Conservation (phyloP, 2,113 vertebrate genomes). For the Thomomys bottae region DNA sequence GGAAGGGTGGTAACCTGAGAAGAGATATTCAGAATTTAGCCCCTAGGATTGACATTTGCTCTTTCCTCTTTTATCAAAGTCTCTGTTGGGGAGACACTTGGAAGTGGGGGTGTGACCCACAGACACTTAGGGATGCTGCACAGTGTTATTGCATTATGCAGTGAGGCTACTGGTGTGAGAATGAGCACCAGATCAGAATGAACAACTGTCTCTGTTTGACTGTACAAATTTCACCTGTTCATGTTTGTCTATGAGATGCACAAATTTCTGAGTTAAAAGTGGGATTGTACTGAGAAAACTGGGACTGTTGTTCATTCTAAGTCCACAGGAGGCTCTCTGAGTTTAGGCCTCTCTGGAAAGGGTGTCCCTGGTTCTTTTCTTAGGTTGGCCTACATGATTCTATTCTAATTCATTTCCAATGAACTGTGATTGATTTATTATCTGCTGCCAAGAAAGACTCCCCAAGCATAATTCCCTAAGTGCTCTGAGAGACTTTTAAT, state of each 20-base stretch:
- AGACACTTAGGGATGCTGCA: too few relatives aligned
- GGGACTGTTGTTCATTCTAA: not conserved
- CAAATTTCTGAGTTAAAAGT: not conserved
- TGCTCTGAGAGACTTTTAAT: conserved; percentile 54
- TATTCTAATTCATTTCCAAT: conserved; percentile 10
- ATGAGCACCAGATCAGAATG: not conserved
- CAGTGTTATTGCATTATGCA: not conserved
- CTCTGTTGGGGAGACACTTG: not conserved
- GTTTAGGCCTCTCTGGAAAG: not conserved
- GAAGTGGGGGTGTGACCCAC: not conserved
- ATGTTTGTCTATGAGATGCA: not conserved
- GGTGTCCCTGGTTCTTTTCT: not conserved
- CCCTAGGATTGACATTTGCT: not conserved
- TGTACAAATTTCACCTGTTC: too few relatives aligned
- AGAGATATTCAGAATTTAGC: not conserved
- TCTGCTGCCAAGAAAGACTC: conserved; percentile 62
- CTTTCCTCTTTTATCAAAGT: not conserved
- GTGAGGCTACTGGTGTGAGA: not conserved
- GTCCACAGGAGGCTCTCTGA: not conserved
- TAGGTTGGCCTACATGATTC: not conserved
- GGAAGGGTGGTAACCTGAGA: not conserved
- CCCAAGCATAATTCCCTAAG: conserved; percentile 61
- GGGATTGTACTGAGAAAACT: not conserved
- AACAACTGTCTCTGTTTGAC: not conserved
- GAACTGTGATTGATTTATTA: conserved; percentile 68